A percentile compares a stretch with the other conserved stretches of the same genome.
Evolutionary conservation across 2,888 invertebrate genomes (phyloP).

Genomic region (Agriopis marginaria): DNA sequence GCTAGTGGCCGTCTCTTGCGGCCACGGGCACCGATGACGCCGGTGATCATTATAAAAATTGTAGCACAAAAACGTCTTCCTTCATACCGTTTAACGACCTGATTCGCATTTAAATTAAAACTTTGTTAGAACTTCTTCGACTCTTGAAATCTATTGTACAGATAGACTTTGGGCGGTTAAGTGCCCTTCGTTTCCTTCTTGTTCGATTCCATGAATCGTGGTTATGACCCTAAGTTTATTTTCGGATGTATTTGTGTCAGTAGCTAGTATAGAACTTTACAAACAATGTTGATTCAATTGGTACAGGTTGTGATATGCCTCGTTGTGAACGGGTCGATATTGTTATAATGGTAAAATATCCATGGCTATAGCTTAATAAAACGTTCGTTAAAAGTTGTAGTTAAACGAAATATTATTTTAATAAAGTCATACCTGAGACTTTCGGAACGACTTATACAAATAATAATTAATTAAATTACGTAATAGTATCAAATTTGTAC

Average conservation of each 20-base stretch:
- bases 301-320: slow-evolving; percentile 86
- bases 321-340: slow-evolving; percentile 86
- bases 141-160: slow-evolving; percentile 83
- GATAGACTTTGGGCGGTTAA: slow-evolving; percentile 80
- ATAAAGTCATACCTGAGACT: slow-evolving; percentile 79
- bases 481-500: slow-evolving; percentile 76
- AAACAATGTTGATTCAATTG: slow-evolving; percentile 86
- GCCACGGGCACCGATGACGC: slow-evolving; percentile 58
- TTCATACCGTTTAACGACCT: slow-evolving; percentile 83
- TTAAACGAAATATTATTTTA: slow-evolving; percentile 82
- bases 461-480: slow-evolving; percentile 65
- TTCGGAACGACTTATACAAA: slow-evolving; percentile 82
- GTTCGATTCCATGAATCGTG: slow-evolving; percentile 86
- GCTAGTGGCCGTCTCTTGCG: slow-evolving; percentile 69
- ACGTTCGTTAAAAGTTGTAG: slow-evolving; percentile 84
- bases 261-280: slow-evolving; percentile 86
- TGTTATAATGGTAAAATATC: slow-evolving; percentile 85
- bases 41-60: slow-evolving; percentile 65
- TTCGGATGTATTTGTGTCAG: slow-evolving; percentile 84
- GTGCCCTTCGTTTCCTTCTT: slow-evolving; percentile 81
- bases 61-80: slow-evolving; percentile 86
- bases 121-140: slow-evolving; percentile 82
- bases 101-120: slow-evolving; percentile 80
- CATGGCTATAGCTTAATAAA: slow-evolving; percentile 85
- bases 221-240: slow-evolving; percentile 84